These are phyloP conservation scores for Zaprionus obscuricornis DNA, from an alignment of 2,888 invertebrate species.

Conservation along the genomic window DNA sequence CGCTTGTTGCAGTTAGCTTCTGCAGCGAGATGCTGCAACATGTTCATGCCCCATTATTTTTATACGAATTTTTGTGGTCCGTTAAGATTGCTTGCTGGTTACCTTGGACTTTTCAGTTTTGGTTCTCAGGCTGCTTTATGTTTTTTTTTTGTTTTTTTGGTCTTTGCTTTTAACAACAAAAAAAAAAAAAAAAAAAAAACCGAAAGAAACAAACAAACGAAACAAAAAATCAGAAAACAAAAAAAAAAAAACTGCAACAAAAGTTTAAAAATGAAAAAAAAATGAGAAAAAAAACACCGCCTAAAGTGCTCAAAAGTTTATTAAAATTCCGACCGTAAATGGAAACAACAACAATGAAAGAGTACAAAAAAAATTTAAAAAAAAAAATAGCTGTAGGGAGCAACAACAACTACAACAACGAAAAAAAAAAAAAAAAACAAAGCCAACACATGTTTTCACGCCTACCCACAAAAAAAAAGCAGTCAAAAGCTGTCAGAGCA, in stretches of 20 bases:
- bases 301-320: conserved; percentile 63
- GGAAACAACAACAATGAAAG: conserved; percentile 32
- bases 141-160: conserved; percentile 38
- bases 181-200: conserved; percentile 9
- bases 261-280: conserved; percentile 11
- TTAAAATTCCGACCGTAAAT: conserved; percentile 67
- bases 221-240: background rate
- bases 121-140: conserved; percentile 57
- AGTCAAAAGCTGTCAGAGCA: conserved; percentile 58
- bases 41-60: conserved; percentile 80
- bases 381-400: no score
- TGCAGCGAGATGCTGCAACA: conserved; percentile 59
- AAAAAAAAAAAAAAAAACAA: conserved; percentile 4
- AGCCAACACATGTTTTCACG: conserved; percentile 77
- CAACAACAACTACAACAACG: conserved; percentile 2
- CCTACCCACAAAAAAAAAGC: conserved; percentile 53
- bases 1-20: conserved; percentile 32
- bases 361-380: conserved; percentile 1
- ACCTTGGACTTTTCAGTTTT: conserved; percentile 53
- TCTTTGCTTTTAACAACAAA: background rate
- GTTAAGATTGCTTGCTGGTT: conserved; percentile 58
- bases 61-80: conserved; percentile 77
- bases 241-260: conserved; percentile 35
- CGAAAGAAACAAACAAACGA: conserved; percentile 3
- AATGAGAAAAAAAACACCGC: conserved; percentile 22